Conservation (phyloP, 2,797 vertebrate genomes). For the Sebastolobus alascanus region DNA sequence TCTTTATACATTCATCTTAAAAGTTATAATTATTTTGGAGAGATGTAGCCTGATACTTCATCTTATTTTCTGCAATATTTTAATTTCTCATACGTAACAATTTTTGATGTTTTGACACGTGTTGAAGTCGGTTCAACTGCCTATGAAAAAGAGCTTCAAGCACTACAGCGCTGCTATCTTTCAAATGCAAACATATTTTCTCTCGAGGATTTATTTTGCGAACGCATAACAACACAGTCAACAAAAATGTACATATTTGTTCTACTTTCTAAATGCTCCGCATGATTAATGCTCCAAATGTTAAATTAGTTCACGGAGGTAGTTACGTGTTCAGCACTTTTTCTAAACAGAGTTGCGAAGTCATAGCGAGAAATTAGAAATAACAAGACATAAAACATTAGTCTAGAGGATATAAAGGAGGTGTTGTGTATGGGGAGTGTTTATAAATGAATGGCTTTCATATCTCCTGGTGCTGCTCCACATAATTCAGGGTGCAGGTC, state of each 20-base stretch:
- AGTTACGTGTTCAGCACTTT: slow-evolving; percentile 23
- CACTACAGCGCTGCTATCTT: neutral
- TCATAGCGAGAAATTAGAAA: slow-evolving; percentile 1
- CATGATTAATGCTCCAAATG: slow-evolving; percentile 30
- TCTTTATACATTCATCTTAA: neutral
- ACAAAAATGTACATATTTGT: slow-evolving; percentile 1
- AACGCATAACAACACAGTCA: neutral
- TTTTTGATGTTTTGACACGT: neutral
- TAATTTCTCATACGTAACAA: neutral
- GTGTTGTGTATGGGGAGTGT: neutral
- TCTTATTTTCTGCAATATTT: neutral
- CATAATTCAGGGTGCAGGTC: neutral
- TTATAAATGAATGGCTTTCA: neutral
- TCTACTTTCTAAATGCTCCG: slow-evolving; percentile 19
- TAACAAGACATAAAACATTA: neutral
- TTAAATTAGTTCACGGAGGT: slow-evolving; percentile 13
- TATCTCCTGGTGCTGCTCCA: neutral
- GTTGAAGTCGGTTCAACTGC: neutral
- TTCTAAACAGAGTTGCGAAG: neutral
- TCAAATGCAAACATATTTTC: neutral
- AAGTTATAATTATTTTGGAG: neutral
- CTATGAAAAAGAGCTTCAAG: neutral
- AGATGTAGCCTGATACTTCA: neutral
- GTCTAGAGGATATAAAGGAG: neutral
- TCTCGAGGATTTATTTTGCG: neutral